These are phyloP conservation scores for Gortyna flavago DNA, from an alignment of 2,888 invertebrate genomes.

Conservation along the genomic window DNA sequence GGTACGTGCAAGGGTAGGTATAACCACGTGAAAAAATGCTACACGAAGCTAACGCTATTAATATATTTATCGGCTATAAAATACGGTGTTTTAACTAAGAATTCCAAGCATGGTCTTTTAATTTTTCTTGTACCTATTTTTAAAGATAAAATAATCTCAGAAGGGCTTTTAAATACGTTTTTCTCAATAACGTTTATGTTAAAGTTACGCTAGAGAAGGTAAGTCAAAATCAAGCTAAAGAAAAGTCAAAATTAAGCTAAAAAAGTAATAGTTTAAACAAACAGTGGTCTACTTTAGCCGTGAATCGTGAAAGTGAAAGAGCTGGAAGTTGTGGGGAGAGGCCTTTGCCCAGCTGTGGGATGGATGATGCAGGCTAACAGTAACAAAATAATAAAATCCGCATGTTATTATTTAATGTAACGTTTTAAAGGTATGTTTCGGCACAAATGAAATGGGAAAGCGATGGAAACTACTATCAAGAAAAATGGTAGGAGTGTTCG, in stretches of 20 bases:
- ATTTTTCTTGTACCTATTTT: neutral
- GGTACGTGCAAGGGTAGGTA: neutral
- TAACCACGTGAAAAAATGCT: neutral
- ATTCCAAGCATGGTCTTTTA: neutral
- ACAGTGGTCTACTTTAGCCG: too few species aligned
- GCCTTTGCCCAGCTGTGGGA: too few species aligned
- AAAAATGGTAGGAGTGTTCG: too few species aligned
- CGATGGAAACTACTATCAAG: too few species aligned
- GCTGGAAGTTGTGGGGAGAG: too few species aligned
- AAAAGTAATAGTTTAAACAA: neutral
- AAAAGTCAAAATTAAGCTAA: too few species aligned
- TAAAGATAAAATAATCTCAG: neutral
- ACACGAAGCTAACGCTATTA: neutral
- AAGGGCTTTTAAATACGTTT: neutral
- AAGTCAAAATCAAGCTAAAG: neutral
- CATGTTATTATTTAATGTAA: too few species aligned
- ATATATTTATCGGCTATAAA: constrained; percentile 8
- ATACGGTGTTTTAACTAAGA: constrained; percentile 1
- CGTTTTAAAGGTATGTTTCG: too few species aligned
- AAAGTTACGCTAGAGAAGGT: neutral
- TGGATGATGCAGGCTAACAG: too few species aligned
- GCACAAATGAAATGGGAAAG: too few species aligned
- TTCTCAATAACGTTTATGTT: neutral
- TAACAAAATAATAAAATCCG: too few species aligned
- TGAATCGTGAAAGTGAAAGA: too few species aligned